Evolutionary conservation across 2,113 vertebrate genomes (phyloP).

Genomic region (Brachyhypopomus gauderio): DNA sequence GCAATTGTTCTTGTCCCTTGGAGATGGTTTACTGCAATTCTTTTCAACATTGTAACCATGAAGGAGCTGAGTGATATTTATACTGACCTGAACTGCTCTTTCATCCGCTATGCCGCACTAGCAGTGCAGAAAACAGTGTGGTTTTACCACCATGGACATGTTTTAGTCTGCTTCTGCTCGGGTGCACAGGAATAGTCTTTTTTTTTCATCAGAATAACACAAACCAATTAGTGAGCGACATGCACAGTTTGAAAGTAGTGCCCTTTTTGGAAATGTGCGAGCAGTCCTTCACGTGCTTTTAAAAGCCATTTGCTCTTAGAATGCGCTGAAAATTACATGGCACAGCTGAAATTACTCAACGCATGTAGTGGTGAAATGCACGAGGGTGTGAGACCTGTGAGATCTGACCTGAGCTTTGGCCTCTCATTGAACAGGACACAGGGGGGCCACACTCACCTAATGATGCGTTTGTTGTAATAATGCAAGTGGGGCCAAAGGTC

Average conservation of each 20-base stretch:
- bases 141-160: neutral
- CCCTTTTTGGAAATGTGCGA: conserved; percentile 59
- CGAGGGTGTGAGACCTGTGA: conserved; percentile 27
- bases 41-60: neutral
- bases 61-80: neutral
- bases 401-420: conserved; percentile 20
- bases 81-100: neutral
- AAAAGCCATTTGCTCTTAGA: conserved; percentile 58
- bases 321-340: conserved; percentile 51
- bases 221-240: conserved; percentile 47
- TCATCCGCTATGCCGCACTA: no score
- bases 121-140: neutral
- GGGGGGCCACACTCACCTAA: conserved; percentile 43
- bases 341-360: conserved; percentile 31
- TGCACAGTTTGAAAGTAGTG: conserved; percentile 39
- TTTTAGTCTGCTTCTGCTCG: neutral
- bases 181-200: conserved; percentile 35
- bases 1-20: no score
- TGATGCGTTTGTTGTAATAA: conserved; percentile 50
- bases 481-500: conserved; percentile 31
- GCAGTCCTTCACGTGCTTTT: conserved; percentile 43
- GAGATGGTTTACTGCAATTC: neutral
- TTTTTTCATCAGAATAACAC: conserved; percentile 40
- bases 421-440: neutral
- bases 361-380: conserved; percentile 47